phyloP scores from a whole-genome alignment of 2,888 invertebrate genomes.

The Nebria salina region DNA sequence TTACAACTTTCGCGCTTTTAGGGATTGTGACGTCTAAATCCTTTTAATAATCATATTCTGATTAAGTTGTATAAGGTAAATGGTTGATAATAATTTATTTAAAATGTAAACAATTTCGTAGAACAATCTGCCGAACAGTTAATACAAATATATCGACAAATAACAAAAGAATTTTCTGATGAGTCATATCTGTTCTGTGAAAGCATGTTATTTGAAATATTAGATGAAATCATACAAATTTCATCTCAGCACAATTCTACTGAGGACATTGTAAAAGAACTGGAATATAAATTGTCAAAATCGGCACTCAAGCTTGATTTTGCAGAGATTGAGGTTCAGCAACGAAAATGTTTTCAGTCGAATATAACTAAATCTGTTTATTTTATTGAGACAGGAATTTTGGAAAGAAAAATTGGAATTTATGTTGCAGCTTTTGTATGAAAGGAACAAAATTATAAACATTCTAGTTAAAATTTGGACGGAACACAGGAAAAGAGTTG shows the following conservation, averaged over 20 bases:
- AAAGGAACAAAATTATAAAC: slow-evolving; percentile 15
- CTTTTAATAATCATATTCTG: too few species aligned
- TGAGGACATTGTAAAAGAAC: background rate
- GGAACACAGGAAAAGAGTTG: slow-evolving; percentile 5
- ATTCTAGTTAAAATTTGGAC: slow-evolving; percentile 19
- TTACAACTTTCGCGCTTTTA: too few species aligned
- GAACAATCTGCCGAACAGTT: slow-evolving; percentile 7
- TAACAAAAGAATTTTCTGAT: background rate
- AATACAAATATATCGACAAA: slow-evolving; percentile 11
- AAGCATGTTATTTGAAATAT: background rate
- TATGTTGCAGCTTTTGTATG: slow-evolving; percentile 9
- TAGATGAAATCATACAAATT: background rate
- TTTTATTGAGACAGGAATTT: slow-evolving; percentile 2
- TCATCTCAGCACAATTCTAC: background rate
- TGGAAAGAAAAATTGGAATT: slow-evolving; percentile 21
- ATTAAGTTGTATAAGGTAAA: too few species aligned
- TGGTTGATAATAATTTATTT: too few species aligned
- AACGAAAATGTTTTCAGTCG: background rate
- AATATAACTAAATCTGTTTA: background rate
- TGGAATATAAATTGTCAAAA: background rate
- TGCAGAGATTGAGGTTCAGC: background rate
- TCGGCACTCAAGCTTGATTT: background rate
- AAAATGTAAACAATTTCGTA: slow-evolving; percentile 9
- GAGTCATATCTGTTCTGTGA: background rate
- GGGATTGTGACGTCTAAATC: too few species aligned